A percentile compares a stretch with the other conserved stretches of the same genome.
phyloP scores from a whole-genome alignment of 1,140 invertebrate species.

The Nymphalis io region DNA sequence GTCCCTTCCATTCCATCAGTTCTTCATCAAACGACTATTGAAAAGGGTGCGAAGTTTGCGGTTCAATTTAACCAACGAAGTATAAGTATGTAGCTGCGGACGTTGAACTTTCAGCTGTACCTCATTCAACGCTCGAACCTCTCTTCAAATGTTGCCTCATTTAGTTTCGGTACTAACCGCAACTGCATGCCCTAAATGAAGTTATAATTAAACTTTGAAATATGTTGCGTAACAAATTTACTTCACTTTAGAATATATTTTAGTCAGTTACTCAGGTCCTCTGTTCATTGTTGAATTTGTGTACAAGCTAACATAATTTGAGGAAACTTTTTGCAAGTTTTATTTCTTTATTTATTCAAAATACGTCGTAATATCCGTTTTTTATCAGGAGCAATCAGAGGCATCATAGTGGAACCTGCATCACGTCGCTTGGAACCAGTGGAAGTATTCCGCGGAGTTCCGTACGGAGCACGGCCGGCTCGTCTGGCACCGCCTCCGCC shows the following conservation, averaged over 20 bases:
- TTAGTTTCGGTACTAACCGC: conserved; percentile 17
- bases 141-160: conserved; percentile 18
- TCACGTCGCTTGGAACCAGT: conserved; percentile 89
- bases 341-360: background rate
- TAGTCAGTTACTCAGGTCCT: conserved; percentile 11
- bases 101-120: conserved; percentile 13
- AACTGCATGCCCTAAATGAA: conserved; percentile 30
- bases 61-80: background rate
- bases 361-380: background rate
- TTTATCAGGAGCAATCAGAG: conserved; percentile 84
- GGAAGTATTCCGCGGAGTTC: conserved; percentile 90
- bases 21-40: conserved; percentile 10
- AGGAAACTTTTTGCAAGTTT: too few species aligned
- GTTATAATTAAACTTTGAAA: conserved; percentile 30
- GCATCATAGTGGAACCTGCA: conserved; percentile 87
- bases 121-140: conserved; percentile 14
- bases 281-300: conserved; percentile 5
- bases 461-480: conserved; percentile 90
- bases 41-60: conserved; percentile 17
- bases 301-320: too few species aligned
- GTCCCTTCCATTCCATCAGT: conserved; percentile 27
- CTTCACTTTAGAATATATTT: conserved; percentile 22
- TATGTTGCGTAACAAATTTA: conserved; percentile 17
- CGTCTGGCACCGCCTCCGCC: conserved; percentile 87
- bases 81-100: background rate